Evolutionary conservation across 2,113 vertebrate genomes (phyloP).

Genomic region (Corynorhinus townsendii): DNA sequence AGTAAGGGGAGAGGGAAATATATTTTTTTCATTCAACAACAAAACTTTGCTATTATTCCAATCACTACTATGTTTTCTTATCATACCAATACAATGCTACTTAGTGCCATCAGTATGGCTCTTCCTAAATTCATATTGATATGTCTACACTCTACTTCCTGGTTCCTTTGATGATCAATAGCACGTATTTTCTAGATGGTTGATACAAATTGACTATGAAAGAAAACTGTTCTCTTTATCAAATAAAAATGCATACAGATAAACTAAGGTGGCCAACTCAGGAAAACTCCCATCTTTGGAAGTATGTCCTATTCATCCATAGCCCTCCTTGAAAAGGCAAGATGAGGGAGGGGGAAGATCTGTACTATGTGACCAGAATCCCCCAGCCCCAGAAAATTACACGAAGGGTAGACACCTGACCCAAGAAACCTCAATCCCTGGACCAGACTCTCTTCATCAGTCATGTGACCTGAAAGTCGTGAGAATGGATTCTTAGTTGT

Average conservation of each 20-base stretch:
- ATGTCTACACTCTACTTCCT: background rate
- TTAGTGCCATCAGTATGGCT: background rate
- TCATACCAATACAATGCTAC: background rate
- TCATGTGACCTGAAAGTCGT: background rate
- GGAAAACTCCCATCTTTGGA: background rate
- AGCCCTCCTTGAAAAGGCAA: background rate
- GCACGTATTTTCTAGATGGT: background rate
- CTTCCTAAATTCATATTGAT: background rate
- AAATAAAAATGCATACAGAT: background rate
- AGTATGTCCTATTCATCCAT: background rate
- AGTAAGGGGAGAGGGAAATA: background rate
- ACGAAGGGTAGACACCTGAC: background rate
- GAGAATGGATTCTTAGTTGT: background rate
- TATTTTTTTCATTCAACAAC: background rate
- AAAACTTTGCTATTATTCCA: slow-evolving; percentile 1
- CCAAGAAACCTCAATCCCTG: background rate
- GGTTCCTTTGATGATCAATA: background rate
- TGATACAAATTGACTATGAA: background rate
- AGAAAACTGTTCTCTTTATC: background rate
- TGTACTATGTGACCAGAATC: background rate
- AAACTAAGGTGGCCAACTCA: background rate
- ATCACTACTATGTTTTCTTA: background rate
- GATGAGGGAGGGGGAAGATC: background rate
- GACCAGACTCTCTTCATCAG: background rate
- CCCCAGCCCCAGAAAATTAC: background rate